Conservation (phyloP, 1,140 invertebrate species). For the Drosophila nebulosa region DNA sequence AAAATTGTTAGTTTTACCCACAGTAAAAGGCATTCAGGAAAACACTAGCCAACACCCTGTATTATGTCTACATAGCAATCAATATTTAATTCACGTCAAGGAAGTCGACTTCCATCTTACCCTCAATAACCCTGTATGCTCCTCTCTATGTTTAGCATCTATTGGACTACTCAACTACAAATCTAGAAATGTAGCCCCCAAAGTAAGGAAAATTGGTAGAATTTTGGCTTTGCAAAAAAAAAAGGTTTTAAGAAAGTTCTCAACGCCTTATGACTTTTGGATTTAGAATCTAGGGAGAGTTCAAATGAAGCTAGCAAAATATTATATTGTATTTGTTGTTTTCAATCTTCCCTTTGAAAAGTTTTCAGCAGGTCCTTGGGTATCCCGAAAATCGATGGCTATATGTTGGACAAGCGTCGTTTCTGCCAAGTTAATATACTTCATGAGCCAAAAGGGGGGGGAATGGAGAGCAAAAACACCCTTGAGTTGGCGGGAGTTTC, state of each 20-base stretch:
- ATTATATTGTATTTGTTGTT: no score
- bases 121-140: no score
- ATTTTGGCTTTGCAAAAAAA: no score
- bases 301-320: no score
- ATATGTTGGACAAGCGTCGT: neutral
- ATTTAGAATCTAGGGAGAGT: no score
- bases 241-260: no score
- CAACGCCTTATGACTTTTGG: no score
- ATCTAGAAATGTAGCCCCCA: no score
- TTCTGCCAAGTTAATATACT: neutral
- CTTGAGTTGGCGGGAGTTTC: slow-evolving; percentile 19
- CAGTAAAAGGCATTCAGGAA: slow-evolving; percentile 28
- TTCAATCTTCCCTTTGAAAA: no score
- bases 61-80: slow-evolving; percentile 58
- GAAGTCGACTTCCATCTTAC: neutral
- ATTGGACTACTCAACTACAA: no score
- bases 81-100: slow-evolving; percentile 39
- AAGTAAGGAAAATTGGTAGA: no score
- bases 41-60: slow-evolving; percentile 51
- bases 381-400: neutral
- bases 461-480: slow-evolving; percentile 33
- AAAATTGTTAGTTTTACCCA: slow-evolving; percentile 32
- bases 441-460: neutral
- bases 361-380: neutral
- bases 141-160: no score